A percentile compares a stretch with the other conserved stretches of the same genome.
phyloP scores from a whole-genome alignment of 2,888 invertebrate species.

The Diplolepis rosae region DNA sequence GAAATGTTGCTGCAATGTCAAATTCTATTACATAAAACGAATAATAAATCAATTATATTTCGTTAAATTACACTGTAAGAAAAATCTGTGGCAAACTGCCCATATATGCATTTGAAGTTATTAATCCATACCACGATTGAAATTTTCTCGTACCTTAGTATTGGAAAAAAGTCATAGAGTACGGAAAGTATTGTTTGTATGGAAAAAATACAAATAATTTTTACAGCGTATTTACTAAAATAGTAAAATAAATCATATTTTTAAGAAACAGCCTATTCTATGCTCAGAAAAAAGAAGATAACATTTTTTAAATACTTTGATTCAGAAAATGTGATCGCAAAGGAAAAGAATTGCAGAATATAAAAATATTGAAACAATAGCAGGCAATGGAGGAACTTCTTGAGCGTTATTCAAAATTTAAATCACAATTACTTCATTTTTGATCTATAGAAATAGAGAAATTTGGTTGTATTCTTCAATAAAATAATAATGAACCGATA shows the following conservation, averaged over 20 bases:
- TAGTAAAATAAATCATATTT: not conserved
- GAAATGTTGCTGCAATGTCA: constrained; percentile 75
- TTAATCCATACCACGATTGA: too few relatives aligned
- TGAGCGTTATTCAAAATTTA: too few relatives aligned
- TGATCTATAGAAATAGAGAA: not conserved
- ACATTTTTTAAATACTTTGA: not conserved
- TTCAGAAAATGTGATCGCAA: not conserved
- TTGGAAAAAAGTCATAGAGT: too few relatives aligned
- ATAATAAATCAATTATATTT: not conserved
- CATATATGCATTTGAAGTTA: too few relatives aligned
- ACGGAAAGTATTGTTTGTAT: too few relatives aligned
- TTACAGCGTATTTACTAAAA: not conserved
- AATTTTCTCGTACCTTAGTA: too few relatives aligned
- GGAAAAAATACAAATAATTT: too few relatives aligned
- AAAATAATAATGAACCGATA: too few relatives aligned
- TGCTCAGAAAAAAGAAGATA: not conserved
- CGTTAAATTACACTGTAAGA: not conserved
- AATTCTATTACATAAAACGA: constrained; percentile 4
- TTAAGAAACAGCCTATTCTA: not conserved
- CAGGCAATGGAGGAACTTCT: not conserved
- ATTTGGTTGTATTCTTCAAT: not conserved
- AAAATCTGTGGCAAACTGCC: not conserved
- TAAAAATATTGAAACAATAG: not conserved
- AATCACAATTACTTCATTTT: too few relatives aligned
- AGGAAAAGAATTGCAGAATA: not conserved